phyloP scores from a whole-genome alignment of 2,888 invertebrate species.

The Chymomyza amoena region DNA sequence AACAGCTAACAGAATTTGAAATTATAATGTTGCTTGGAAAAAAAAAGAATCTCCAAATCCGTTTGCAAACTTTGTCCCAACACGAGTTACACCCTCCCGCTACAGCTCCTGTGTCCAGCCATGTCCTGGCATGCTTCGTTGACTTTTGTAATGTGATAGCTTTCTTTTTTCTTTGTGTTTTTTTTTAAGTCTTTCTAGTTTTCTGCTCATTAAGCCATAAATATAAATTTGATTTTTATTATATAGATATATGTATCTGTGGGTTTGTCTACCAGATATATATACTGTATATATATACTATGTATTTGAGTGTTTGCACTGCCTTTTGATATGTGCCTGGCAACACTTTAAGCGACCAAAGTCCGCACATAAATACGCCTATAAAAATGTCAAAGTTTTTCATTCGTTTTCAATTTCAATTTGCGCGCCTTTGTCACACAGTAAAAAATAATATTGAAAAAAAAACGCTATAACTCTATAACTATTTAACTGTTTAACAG shows the following conservation, averaged over 20 bases:
- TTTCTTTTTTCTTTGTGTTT: not conserved
- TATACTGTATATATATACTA: too few relatives aligned
- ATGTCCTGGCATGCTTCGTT: not conserved
- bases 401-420: not conserved
- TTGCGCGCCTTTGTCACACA: not conserved
- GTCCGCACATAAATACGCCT: not conserved
- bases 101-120: not conserved
- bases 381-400: not conserved
- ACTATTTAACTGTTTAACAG: not conserved
- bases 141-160: not conserved
- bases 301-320: not conserved
- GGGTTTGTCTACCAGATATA: not conserved
- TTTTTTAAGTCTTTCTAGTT: not conserved
- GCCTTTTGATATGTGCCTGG: constrained; percentile 48
- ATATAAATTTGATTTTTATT: constrained; percentile 63
- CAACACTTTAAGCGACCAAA: constrained; percentile 41
- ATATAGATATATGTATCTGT: not conserved
- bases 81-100: too few relatives aligned
- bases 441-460: not conserved
- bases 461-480: not conserved
- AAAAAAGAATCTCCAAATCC: constrained; percentile 52
- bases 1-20: constrained; percentile 54
- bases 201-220: constrained; percentile 35
- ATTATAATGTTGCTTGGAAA: not conserved
- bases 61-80: constrained; percentile 41